Evolutionary conservation across 2,888 invertebrate genomes (phyloP).

Genomic region (Diaperis boleti): DNA sequence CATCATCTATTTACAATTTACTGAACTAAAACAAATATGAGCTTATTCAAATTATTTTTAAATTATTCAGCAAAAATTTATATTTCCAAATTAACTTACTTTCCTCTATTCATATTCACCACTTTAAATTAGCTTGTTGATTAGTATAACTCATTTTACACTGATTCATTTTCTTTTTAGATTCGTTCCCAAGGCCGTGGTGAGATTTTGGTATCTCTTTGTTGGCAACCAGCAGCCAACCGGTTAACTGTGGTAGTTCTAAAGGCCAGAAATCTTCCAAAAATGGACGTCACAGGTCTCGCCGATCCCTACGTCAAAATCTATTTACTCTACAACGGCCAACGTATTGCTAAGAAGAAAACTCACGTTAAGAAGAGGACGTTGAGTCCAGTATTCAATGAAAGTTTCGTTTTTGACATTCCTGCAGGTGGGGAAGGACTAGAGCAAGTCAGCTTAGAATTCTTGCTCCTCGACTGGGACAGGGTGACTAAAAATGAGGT

Average conservation of each 20-base stretch:
- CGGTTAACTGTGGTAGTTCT: conserved; percentile 95
- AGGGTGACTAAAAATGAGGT: conserved; percentile 98
- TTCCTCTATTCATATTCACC: no score
- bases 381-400: conserved; percentile 98
- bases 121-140: no score
- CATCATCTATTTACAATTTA: no score
- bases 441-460: conserved; percentile 87
- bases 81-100: no score
- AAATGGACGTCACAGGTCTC: conserved; percentile 97
- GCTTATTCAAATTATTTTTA: no score
- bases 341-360: conserved; percentile 98
- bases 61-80: no score
- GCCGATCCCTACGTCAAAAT: conserved; percentile 99
- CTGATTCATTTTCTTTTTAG: conserved; percentile 66
- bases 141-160: no score
- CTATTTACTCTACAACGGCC: conserved; percentile 96
- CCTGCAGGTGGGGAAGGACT: conserved; percentile 82
- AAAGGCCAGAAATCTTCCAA: conserved; percentile 96
- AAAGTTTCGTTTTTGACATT: conserved; percentile 98
- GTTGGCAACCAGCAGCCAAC: conserved; percentile 98
- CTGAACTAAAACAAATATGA: no score
- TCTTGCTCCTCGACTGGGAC: conserved; percentile 96
- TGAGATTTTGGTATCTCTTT: conserved; percentile 94
- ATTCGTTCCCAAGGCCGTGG: conserved; percentile 94
- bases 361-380: conserved; percentile 99